Conservation (phyloP, 2,113 vertebrate species). For the Nesoenas mayeri region DNA sequence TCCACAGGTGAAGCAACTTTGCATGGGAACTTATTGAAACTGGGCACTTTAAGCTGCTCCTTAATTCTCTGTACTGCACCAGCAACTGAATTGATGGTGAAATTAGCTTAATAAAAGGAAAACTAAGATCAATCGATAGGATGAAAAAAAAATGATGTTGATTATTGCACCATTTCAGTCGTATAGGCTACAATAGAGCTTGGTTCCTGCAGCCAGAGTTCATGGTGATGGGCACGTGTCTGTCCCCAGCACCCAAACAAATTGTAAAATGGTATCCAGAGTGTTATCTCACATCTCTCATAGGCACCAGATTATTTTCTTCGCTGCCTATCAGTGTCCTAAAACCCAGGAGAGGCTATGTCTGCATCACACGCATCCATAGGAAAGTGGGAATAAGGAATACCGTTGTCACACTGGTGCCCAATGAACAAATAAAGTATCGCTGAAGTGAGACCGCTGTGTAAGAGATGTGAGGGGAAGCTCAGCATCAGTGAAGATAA, state of each 20-base stretch:
- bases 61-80: background rate
- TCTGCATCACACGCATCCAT: accelerated
- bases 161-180: background rate
- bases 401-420: background rate
- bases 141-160: background rate
- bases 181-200: background rate
- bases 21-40: background rate
- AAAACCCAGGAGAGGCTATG: background rate
- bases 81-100: background rate
- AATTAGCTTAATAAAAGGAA: too few relatives aligned
- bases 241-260: background rate
- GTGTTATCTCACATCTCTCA: accelerated
- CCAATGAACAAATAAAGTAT: background rate
- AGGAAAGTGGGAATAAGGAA: background rate
- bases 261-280: background rate
- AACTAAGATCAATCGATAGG: background rate
- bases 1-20: background rate
- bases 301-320: background rate
- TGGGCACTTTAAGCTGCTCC: background rate
- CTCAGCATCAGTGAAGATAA: background rate
- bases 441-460: background rate
- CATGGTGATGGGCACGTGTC: accelerated
- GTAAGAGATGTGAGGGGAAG: background rate
- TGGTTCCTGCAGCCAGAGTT: background rate
- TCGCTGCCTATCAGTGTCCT: background rate